Percentiles rank a stretch among this genome's conserved stretches.
These are phyloP conservation scores for Drosophila pseudotalamancana DNA, from an alignment of 2,888 invertebrate genomes.

Conservation along the genomic window DNA sequence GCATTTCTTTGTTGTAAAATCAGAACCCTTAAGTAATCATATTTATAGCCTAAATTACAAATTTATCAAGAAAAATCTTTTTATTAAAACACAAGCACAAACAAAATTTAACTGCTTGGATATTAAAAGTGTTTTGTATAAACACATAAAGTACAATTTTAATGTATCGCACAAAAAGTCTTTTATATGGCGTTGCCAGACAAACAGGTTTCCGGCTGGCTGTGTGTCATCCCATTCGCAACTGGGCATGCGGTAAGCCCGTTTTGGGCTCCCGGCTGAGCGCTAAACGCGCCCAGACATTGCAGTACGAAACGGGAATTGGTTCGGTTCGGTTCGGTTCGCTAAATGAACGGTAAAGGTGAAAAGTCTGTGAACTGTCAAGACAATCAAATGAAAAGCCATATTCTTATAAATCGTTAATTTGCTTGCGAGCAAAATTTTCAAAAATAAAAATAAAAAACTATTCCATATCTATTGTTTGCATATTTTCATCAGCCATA, in stretches of 20 bases:
- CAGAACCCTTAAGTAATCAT: too few species aligned
- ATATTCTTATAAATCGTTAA: background rate
- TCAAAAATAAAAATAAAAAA: background rate
- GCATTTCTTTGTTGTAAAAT: too few species aligned
- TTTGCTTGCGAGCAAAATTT: background rate
- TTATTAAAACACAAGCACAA: background rate
- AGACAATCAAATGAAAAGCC: background rate
- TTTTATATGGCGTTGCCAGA: conserved; percentile 14
- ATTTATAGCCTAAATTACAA: too few species aligned
- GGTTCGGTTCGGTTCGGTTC: conserved; percentile 78
- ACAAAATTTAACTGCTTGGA: background rate
- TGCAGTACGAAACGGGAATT: conserved; percentile 81
- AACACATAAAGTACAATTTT: background rate
- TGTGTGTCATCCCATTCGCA: conserved; percentile 51
- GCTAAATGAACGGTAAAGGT: conserved; percentile 60
- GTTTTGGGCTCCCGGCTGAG: conserved; percentile 66
- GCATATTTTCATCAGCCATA: conserved; percentile 35
- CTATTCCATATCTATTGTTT: conserved; percentile 7
- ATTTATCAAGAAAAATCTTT: background rate
- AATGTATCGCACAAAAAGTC: background rate
- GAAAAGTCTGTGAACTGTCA: conserved; percentile 23
- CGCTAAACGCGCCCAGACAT: conserved; percentile 54
- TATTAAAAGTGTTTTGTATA: background rate
- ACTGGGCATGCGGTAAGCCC: conserved; percentile 58
- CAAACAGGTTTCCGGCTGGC: conserved; percentile 54